Evolutionary conservation across 2,797 vertebrate genomes (phyloP).

Genomic region (Sebastes variabilis): DNA sequence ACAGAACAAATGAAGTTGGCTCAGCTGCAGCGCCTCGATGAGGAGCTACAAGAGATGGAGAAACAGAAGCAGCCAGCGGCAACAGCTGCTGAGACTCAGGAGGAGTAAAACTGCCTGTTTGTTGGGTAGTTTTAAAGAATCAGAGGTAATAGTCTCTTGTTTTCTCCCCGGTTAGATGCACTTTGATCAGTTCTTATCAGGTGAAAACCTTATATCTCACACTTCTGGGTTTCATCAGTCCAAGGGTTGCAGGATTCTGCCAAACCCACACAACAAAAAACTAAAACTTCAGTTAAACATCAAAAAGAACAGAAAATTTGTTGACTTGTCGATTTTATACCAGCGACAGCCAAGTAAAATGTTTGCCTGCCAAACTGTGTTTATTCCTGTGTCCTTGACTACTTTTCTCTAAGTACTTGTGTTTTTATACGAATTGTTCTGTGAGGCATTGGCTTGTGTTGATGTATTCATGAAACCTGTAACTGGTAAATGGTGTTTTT

Average conservation of each 20-base stretch:
- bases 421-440: not conserved
- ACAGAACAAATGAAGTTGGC: conserved; percentile 70
- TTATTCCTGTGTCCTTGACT: not conserved
- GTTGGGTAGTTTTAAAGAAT: not conserved
- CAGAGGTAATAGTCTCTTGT: not conserved
- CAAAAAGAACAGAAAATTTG: not conserved
- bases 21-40: conserved; percentile 52
- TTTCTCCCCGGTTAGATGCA: not conserved
- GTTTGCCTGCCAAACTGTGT: not conserved
- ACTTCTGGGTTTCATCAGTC: not conserved
- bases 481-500: not conserved
- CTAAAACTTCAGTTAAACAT: not conserved
- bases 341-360: not conserved
- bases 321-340: not conserved
- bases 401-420: not conserved
- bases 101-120: conserved; percentile 5
- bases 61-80: conserved; percentile 11
- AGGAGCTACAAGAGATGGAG: conserved; percentile 43
- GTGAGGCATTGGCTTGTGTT: not conserved
- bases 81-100: not conserved
- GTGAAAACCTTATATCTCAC: not conserved
- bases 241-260: not conserved
- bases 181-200: not conserved
- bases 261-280: not conserved
- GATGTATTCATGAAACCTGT: not conserved